Evolutionary conservation across 2,888 invertebrate genomes (phyloP).

Genomic region (Temnothorax unifasciatus): DNA sequence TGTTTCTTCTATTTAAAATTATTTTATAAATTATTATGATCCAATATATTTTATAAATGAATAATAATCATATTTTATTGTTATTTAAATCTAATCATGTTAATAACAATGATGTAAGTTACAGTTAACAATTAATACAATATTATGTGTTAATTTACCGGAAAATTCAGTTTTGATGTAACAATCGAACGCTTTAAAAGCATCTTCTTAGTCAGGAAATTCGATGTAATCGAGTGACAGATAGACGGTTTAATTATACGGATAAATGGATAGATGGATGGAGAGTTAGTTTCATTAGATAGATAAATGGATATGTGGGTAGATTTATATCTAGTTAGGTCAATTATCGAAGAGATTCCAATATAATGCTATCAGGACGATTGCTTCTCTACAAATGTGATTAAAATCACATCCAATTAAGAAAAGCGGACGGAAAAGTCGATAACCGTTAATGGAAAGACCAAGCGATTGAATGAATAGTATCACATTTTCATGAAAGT

Average conservation of each 20-base stretch:
- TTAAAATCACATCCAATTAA: constrained; percentile 56
- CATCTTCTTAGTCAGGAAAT: constrained; percentile 26
- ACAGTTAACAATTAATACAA: neutral
- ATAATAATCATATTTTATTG: neutral
- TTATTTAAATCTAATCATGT: neutral
- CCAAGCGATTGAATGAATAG: constrained; percentile 20
- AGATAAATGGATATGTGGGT: constrained; percentile 54
- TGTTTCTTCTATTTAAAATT: neutral
- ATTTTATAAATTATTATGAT: neutral
- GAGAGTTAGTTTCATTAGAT: constrained; percentile 53
- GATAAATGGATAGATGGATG: constrained; percentile 38
- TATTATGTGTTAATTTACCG: neutral
- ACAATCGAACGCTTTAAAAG: constrained; percentile 1
- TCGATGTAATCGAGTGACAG: constrained; percentile 23
- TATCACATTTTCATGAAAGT: constrained; percentile 19
- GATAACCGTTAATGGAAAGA: constrained; percentile 46
- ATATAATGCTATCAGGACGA: constrained; percentile 42
- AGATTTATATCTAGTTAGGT: constrained; percentile 46
- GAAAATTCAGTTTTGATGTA: neutral
- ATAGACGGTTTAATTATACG: constrained; percentile 44
- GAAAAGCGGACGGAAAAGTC: constrained; percentile 46
- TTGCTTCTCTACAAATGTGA: constrained; percentile 51
- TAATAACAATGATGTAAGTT: neutral
- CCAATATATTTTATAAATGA: neutral
- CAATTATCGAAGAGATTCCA: constrained; percentile 49